These are phyloP conservation scores for Melanotus villosus DNA, from an alignment of 2,888 invertebrate species.

Conservation along the genomic window DNA sequence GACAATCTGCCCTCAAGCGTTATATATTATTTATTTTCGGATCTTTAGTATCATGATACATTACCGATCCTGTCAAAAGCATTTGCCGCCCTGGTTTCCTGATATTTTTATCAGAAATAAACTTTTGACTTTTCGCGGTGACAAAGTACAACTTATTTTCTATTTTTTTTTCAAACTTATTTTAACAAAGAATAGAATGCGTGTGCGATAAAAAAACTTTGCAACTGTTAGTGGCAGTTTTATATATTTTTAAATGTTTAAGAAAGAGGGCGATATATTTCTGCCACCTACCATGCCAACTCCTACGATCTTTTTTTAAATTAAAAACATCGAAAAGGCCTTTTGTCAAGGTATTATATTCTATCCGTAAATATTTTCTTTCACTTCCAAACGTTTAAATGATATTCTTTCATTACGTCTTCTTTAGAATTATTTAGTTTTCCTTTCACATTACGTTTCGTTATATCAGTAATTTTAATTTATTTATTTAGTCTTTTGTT, in stretches of 20 bases:
- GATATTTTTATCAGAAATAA: conserved; percentile 46
- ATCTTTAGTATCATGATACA: conserved; percentile 59
- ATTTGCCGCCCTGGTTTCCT: conserved; percentile 53
- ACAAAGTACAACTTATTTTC: conserved; percentile 15
- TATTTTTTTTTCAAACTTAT: conserved; percentile 6
- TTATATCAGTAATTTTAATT: no score
- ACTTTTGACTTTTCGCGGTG: conserved; percentile 8
- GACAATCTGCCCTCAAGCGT: conserved; percentile 59
- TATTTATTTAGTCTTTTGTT: no score
- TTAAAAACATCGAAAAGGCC: no score
- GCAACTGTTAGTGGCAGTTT: background rate
- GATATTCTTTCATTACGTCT: no score
- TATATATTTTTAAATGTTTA: background rate
- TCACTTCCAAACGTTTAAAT: no score
- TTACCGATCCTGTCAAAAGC: conserved; percentile 58
- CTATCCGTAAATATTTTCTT: no score
- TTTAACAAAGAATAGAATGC: background rate
- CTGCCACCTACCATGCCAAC: background rate
- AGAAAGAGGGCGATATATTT: background rate
- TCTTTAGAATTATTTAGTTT: no score
- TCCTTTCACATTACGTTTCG: no score
- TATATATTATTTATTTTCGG: conserved; percentile 61
- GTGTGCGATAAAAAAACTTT: background rate
- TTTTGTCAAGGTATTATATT: no score
- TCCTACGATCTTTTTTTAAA: no score